Evolutionary conservation across 2,888 invertebrate genomes (phyloP), one percentile per base, ranked within the genome.

Genomic region (Corythucha ciliata): DNA sequence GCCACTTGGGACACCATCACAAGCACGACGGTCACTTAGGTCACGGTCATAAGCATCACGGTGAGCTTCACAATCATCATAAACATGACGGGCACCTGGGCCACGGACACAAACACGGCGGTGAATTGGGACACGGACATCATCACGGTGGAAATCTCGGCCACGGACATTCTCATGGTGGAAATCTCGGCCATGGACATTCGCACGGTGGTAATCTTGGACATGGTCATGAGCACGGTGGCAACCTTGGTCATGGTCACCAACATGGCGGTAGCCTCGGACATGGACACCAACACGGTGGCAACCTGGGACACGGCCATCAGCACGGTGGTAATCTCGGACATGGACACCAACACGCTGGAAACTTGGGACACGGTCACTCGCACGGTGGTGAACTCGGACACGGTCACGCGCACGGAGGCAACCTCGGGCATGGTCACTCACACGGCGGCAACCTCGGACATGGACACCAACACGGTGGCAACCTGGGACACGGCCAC

Each of bases 81-180:
- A 47, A 51, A 8, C 61, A 60, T 36, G 49, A 56, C n/a, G 60
- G 59, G 1, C 53, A 58, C 25, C 52, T 58, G 10, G 54, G 55
- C 8, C 60, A 59, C 37, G 52, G 47, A 12, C 60, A 61, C 41
- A 59, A 59, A 21, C 60, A 61, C 29, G 44, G 57, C 32, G 61
- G 61, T 1, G 52, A 58, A 24, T 54, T 53, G 20, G 48, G 55
- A 25, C 61, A 61, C 47, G 32, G 44, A 24, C 58, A 58, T 45
- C 47, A 56, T 20, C 57, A 58, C 21, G 52, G 52, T 29, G 58
- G 55, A 3, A 39, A 39, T 6, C 53, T 51, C n/a, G 46, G 36
- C 8, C 57, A 58, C 42, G 49, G 49, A 18, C 58, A 58, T 25
- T 48, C 53, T 16, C 58, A 58, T 33, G 37, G 18, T 20, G 57